Evolutionary conservation across 2,888 invertebrate genomes (phyloP).

Genomic region (Acanthosepion lycidas): DNA sequence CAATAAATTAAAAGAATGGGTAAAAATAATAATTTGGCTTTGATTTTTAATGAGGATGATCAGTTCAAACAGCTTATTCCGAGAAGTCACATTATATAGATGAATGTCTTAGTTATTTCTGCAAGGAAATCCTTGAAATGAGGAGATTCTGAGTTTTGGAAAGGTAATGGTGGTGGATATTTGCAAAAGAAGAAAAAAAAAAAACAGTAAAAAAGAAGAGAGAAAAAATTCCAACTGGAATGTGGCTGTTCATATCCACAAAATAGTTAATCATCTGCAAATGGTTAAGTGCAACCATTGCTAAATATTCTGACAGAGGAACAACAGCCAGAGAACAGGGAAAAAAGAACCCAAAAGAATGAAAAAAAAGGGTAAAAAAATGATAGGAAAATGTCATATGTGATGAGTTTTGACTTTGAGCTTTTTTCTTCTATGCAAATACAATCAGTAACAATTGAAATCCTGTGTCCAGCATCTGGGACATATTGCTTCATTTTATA

Average conservation of each 20-base stretch:
- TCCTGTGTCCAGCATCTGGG: constrained; percentile 9
- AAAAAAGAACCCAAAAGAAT: not conserved
- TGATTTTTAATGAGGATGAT: no score
- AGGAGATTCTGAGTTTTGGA: not conserved
- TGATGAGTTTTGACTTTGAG: not conserved
- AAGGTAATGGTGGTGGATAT: not conserved
- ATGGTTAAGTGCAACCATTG: not conserved
- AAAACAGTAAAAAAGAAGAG: not conserved
- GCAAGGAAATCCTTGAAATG: not conserved
- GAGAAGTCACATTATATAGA: not conserved
- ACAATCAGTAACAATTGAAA: constrained; percentile 23
- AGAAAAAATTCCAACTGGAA: not conserved
- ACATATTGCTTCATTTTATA: not conserved
- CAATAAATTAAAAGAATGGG: no score
- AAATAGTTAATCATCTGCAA: constrained; percentile 33
- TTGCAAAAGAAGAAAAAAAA: not conserved
- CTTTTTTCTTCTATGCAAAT: not conserved
- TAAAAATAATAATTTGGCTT: no score
- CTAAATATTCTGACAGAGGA: not conserved
- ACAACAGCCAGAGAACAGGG: not conserved
- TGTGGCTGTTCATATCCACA: not conserved
- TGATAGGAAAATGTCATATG: not conserved
- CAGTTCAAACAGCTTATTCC: no score
- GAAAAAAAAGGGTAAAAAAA: not conserved
- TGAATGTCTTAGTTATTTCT: not conserved